Conservation (phyloP, 2,797 vertebrate genomes). For the Malurus splendens region DNA sequence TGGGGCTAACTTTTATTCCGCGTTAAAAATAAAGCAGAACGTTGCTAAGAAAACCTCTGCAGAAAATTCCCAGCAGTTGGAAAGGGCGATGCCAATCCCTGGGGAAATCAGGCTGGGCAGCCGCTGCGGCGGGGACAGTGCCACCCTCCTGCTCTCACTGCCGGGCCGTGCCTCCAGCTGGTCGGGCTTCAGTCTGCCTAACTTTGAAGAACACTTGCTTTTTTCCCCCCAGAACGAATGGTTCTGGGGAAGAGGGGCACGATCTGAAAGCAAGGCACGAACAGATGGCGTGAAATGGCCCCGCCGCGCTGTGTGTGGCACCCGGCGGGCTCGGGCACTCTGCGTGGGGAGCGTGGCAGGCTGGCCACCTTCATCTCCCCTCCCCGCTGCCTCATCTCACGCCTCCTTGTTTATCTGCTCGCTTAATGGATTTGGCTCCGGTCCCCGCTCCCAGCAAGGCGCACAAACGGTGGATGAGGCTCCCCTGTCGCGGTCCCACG, state of each 20-base stretch:
- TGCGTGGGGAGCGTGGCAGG: not conserved
- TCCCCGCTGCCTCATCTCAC: not conserved
- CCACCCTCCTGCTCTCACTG: not conserved
- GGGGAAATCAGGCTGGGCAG: not conserved
- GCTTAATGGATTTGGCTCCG: not conserved
- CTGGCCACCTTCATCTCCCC: not conserved
- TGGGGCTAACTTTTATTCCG: not conserved
- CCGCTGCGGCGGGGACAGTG: accelerated
- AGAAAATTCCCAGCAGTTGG: conserved; percentile 13
- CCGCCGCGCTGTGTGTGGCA: not conserved
- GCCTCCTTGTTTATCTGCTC: not conserved
- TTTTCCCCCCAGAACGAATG: accelerated
- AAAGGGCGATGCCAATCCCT: not conserved
- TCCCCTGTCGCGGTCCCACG: not conserved
- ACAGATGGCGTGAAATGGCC: not conserved
- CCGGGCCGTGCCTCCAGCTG: not conserved
- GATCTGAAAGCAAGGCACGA: not conserved
- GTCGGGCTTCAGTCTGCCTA: accelerated
- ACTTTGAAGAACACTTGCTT: not conserved
- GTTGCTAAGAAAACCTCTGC: conserved; percentile 10
- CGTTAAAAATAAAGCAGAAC: conserved; percentile 17
- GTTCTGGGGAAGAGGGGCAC: not conserved
- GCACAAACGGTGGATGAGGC: not conserved
- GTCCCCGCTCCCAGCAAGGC: accelerated
- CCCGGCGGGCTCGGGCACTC: not conserved